Conservation (phyloP, 2,888 invertebrate species). For the Chydorus sphaericus region DNA sequence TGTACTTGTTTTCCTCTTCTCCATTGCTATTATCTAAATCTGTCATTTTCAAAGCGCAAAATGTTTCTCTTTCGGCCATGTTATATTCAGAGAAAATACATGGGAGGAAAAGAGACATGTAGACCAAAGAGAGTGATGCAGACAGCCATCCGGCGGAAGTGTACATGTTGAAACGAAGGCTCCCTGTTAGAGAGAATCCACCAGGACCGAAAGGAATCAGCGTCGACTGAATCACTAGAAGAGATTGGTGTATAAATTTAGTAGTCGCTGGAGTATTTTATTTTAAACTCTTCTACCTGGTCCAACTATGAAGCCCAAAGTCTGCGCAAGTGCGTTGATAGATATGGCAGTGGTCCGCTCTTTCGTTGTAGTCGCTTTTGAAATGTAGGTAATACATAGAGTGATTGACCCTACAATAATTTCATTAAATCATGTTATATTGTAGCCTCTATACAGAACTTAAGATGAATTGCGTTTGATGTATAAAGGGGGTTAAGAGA, state of each 20-base stretch:
- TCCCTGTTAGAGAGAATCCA: slow-evolving; percentile 38
- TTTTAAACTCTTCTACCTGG: slow-evolving; percentile 33
- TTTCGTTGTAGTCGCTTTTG: slow-evolving; percentile 60
- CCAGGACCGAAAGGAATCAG: slow-evolving; percentile 60
- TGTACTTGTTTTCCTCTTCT: not conserved
- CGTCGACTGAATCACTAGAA: slow-evolving; percentile 52
- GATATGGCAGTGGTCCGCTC: slow-evolving; percentile 73
- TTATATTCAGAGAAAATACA: slow-evolving; percentile 56
- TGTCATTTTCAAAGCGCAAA: slow-evolving; percentile 11
- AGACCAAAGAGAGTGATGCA: slow-evolving; percentile 52
- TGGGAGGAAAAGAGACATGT: slow-evolving; percentile 58
- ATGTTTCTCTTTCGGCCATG: slow-evolving; percentile 64
- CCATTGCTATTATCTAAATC: too few species aligned
- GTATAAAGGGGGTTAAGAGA: too few species aligned
- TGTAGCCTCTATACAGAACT: too few species aligned
- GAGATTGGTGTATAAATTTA: not conserved
- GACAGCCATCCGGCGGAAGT: slow-evolving; percentile 77
- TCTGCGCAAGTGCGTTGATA: slow-evolving; percentile 68
- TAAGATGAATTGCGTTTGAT: too few species aligned
- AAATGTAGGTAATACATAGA: slow-evolving; percentile 66
- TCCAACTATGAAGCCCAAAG: slow-evolving; percentile 72
- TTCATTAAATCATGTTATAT: too few species aligned
- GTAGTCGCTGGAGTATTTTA: not conserved
- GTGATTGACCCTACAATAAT: slow-evolving; percentile 53
- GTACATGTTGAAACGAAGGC: slow-evolving; percentile 64